Evolutionary conservation across 2,113 vertebrate species (phyloP), one percentile per base, ranked within the genome.

Genomic region (Murina feae): DNA sequence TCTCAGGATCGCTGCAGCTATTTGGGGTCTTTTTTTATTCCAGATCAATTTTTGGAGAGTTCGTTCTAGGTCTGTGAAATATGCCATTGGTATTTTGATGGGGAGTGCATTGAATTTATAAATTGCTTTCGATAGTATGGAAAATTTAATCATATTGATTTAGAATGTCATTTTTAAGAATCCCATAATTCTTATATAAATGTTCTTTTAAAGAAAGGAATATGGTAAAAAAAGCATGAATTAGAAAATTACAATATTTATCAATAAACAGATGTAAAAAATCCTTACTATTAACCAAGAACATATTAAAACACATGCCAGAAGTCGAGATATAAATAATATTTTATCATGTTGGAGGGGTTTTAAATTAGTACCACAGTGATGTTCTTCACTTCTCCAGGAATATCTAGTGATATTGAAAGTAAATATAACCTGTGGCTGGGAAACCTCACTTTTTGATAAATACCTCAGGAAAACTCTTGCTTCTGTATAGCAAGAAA

Each of bases 191-290:
- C 51, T 90, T 90, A 69, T 16, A 42, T 85, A 32, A 89, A 80
- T 16, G 5, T 66, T 58, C 69, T 82, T 75, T 4, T 44, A 6
- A 80, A 58, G n/a, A 66, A 75, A 87, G 16, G 23, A 89, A 84
- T 28, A 80, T 39, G n/a, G 23, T n/a, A 25, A 92, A 87, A 86
- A 81, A 95, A 25, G 58, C 42, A 86, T 39, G 28, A 74, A 81
- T 32, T 86, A n/a, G 49, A 17, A 90, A 66, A 51, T 86, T 80
- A 72, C 2, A 74, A 17, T 66, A n/a, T 75, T 86, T 69, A 86
- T n/a, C 55, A 88, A 80, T 53, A 91, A 93, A 35, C 11, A 88
- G 20, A 84, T 84, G 32, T 88, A 66, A 65, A 88, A 91, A 84
- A 72, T 88, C 44, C 9, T 87, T 42, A 78, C 53, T 25, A 58